Evolutionary conservation across 1,140 invertebrate genomes (phyloP), one percentile per base, ranked within the genome.

Genomic region (Rhizoglyphus robini): DNA sequence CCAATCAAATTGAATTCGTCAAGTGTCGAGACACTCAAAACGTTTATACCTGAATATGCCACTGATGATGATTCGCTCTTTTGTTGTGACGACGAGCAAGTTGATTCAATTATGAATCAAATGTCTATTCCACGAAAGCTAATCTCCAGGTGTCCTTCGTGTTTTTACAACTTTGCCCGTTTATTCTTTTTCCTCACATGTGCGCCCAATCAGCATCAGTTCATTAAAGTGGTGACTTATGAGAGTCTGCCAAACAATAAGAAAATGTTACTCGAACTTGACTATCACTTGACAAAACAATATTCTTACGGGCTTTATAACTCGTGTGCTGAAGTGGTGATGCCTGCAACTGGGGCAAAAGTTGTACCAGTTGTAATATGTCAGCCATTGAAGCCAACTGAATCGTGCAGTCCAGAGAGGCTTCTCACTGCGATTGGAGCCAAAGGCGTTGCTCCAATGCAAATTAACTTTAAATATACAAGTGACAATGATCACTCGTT

Each of bases 171-270:
- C 77, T 85, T 96, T 72, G 75, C 84, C 0, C 80, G 83, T 60
- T 82, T 89, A 68, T 82, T 91, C 65, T 96, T 92, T 72, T 81
- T 85, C 48, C 80, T 93, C 69, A 87, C 88, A 0, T 97, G 93
- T 74, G 81, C 80, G 15, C 82, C 84, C 0, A 67, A 81, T n/a
- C 92, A 96, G 73, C 84, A 82, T 46, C 74, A 80, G 4, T 96
- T 88, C 72, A 73, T 92, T 8, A 79, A 84, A 65, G 78, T 84
- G 27, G 80, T 78, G 31, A 11, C 47, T 31, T n/a, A n/a, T n/a
- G n/a, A 51, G 23, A 49, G 13, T 3, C 61, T 36, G 0, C 30
- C 64, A 1, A 67, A 20, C 41, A 62, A 62, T 27, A 75, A 70
- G 65, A 48, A 23, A n/a, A 64, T 3, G 59, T 62, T 11, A 70